phyloP scores from a whole-genome alignment of 2,888 invertebrate species.

The Baccha elongata region DNA sequence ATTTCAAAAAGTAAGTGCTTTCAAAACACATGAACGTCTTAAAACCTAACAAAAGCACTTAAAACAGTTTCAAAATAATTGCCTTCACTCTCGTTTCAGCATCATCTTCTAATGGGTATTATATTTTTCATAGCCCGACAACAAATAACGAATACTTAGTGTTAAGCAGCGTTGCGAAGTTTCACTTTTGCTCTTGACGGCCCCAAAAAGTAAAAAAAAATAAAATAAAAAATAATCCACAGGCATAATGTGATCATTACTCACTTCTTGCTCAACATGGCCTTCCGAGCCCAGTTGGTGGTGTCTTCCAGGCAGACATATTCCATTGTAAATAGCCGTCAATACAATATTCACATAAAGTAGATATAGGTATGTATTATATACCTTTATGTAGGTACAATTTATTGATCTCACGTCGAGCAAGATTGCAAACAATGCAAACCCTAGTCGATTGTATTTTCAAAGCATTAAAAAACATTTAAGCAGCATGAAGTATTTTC shows the following conservation, averaged over 20 bases:
- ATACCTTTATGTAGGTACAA: background rate
- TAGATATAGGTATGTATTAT: no score
- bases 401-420: conserved; percentile 57
- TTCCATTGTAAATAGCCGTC: conserved; percentile 29
- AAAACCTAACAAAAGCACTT: conserved; percentile 69
- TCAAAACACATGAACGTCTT: conserved; percentile 47
- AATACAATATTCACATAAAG: no score
- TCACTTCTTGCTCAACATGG: conserved; percentile 47
- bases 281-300: conserved; percentile 37
- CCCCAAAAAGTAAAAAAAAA: conserved; percentile 5
- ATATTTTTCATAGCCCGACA: conserved; percentile 64
- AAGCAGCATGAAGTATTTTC: conserved; percentile 22
- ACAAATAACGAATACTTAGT: conserved; percentile 43
- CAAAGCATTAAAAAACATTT: conserved; percentile 11
- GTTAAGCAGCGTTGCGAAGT: conserved; percentile 66
- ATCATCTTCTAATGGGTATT: conserved; percentile 38
- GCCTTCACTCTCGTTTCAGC: conserved; percentile 48
- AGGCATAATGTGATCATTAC: conserved; percentile 65
- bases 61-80: conserved; percentile 53
- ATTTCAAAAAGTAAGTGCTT: conserved; percentile 43
- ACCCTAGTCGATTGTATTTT: conserved; percentile 24
- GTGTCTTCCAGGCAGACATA: conserved; percentile 14
- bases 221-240: conserved; percentile 33
- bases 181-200: conserved; percentile 64
- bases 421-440: conserved; percentile 21